These are phyloP conservation scores for Aurelia coerulea DNA, from an alignment of 30 jellyfish, hydroid and myxozoan species.

Conservation along the genomic window DNA sequence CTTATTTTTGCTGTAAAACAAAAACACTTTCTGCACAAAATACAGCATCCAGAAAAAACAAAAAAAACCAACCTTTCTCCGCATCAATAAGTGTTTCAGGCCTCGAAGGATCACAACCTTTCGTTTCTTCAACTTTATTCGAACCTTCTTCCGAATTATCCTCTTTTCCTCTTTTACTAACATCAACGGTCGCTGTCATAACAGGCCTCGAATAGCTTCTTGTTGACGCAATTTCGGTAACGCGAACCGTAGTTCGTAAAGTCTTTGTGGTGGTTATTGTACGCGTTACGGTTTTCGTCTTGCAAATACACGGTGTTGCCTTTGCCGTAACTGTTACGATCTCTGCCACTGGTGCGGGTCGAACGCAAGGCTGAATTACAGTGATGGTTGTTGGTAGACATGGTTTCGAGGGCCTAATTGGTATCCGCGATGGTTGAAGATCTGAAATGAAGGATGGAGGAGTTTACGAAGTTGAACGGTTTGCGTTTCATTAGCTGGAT, in stretches of 20 bases:
- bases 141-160: not conserved
- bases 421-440: slow-evolving; percentile 3
- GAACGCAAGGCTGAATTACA: slow-evolving; percentile 28
- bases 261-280: slow-evolving; percentile 27
- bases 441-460: not conserved
- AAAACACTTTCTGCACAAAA: too few relatives aligned
- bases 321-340: slow-evolving; percentile 34
- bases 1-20: too few relatives aligned
- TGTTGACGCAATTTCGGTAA: not conserved
- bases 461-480: too few relatives aligned
- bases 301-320: slow-evolving; percentile 34
- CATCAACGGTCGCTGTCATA: not conserved
- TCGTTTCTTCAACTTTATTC: slow-evolving; percentile 35
- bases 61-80: slow-evolving; percentile 21
- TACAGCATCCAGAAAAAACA: too few relatives aligned
- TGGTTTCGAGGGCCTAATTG: slow-evolving; percentile 18
- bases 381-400: slow-evolving; percentile 48
- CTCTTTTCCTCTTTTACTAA: not conserved
- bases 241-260: not conserved
- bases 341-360: slow-evolving; percentile 10
- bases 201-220: not conserved
- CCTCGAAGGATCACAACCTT: slow-evolving; percentile 16
- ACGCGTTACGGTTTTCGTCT: slow-evolving; percentile 12
- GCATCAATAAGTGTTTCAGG: slow-evolving; percentile 33
- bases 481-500: too few relatives aligned